Percentiles rank a stretch among this genome's conserved stretches.
phyloP scores from a whole-genome alignment of 1,140 invertebrate species.

The Cydia fagiglandana region DNA sequence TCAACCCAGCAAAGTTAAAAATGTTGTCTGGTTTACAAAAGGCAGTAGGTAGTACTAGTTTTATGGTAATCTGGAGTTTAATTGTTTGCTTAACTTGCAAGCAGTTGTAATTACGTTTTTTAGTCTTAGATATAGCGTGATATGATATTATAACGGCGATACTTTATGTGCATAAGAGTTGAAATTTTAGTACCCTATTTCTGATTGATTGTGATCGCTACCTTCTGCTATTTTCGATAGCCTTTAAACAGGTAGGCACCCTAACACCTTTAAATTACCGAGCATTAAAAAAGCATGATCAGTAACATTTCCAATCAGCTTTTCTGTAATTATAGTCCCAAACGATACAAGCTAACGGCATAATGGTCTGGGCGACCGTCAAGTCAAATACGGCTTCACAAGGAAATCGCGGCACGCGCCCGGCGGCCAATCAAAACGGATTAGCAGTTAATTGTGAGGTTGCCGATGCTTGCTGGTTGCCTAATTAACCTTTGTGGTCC shows the following conservation, averaged over 20 bases:
- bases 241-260: no score
- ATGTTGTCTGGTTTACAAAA: conserved; percentile 2
- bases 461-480: conserved; percentile 43
- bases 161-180: no score
- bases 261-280: neutral
- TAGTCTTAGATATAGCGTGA: no score
- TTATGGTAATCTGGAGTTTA: neutral
- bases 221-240: no score
- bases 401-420: neutral
- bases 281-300: neutral
- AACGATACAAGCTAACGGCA: conserved; percentile 6
- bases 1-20: neutral
- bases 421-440: conserved; percentile 17
- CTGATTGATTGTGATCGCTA: no score
- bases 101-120: neutral
- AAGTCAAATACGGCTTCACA: conserved; percentile 12
- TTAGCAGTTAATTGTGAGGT: conserved; percentile 25
- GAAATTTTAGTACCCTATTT: no score
- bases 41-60: neutral
- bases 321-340: neutral
- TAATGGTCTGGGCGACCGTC: neutral
- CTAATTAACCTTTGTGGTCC: conserved; percentile 69
- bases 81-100: conserved; percentile 6
- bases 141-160: no score
- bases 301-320: neutral